Conservation (phyloP, 2,888 invertebrate species). For the Eristalis arbustorum region DNA sequence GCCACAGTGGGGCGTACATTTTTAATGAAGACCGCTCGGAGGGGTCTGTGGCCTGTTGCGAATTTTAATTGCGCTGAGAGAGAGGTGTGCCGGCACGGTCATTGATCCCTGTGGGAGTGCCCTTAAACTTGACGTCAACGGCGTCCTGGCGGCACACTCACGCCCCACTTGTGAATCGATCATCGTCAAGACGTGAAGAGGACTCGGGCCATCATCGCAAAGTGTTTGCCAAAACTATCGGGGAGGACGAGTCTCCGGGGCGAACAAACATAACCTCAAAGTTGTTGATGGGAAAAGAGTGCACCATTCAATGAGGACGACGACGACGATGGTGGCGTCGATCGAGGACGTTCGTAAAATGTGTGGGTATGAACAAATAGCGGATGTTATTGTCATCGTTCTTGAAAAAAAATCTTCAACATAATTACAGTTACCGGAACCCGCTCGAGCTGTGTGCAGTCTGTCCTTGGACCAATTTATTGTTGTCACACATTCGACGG, state of each 20-base stretch:
- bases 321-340: neutral
- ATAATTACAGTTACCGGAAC: slow-evolving; percentile 46
- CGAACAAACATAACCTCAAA: slow-evolving; percentile 39
- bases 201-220: neutral
- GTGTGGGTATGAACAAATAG: slow-evolving; percentile 40
- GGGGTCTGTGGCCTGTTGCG: neutral
- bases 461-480: slow-evolving; percentile 25
- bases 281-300: neutral
- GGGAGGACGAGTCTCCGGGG: neutral
- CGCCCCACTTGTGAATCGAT: neutral
- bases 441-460: neutral
- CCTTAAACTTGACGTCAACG: neutral
- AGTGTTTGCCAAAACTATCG: slow-evolving; percentile 12
- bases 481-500: slow-evolving; percentile 21
- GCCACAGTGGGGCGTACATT: slow-evolving; percentile 7
- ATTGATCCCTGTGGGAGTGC: neutral
- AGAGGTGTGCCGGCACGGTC: neutral
- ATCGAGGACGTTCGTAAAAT: slow-evolving; percentile 9
- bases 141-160: neutral
- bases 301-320: neutral
- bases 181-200: neutral
- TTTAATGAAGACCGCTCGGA: slow-evolving; percentile 33
- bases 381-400: slow-evolving; percentile 57
- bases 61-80: slow-evolving; percentile 28
- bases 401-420: slow-evolving; percentile 37